Base-by-base conservation (phyloP, 1,140 invertebrate genomes). In the Sycophaga agraensis region DNA sequence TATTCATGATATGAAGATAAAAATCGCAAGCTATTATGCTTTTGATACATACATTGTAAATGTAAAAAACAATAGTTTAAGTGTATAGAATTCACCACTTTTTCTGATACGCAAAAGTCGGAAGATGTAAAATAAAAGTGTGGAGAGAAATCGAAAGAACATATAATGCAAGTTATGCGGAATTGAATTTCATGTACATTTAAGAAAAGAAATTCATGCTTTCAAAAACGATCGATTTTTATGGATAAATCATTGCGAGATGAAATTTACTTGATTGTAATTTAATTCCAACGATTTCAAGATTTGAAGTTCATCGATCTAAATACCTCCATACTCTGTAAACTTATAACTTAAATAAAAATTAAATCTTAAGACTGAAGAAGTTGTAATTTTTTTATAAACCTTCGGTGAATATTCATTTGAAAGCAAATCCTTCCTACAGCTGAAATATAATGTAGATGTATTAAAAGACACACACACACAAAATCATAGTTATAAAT, bases 271-370 rank as follows among this genome's bases (percentile, higher is more conserved):
- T 24, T 59, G 14, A 19, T 45, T 64, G 46, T 55, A 61, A 71
- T 65, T 69, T 59, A 63, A 69, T 64, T 62, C 59, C 39, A 22
- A 67, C 63, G 63, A 70, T 69, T 67, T 75, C 50, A 65, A 67
- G 57, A 73, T 72, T 72, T 71, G 22, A 67, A 70, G 75, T 74
- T 76, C 70, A 72, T 73, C 70, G 68, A 73, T 72, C 74, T 69
- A 75, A 77, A 77, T 78, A 79, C 73, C 76, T 78, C 73, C 68
- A 69, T 76, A 77, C 68, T 71, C 70, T 77, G 72, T 79, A 78
- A 75, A 72, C 73, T 70, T 73, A 78, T 73, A 73, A 78, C 74
- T 73, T 67, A 63, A 79, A 79, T 76, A 77, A 79, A 77, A 78
- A 69, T 73, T 73, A 70, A 74, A 71, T 71, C 64, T 72, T 78